These are phyloP conservation scores for Thinocorus orbignyianus DNA, from an alignment of 2,113 vertebrate species.

Conservation along the genomic window DNA sequence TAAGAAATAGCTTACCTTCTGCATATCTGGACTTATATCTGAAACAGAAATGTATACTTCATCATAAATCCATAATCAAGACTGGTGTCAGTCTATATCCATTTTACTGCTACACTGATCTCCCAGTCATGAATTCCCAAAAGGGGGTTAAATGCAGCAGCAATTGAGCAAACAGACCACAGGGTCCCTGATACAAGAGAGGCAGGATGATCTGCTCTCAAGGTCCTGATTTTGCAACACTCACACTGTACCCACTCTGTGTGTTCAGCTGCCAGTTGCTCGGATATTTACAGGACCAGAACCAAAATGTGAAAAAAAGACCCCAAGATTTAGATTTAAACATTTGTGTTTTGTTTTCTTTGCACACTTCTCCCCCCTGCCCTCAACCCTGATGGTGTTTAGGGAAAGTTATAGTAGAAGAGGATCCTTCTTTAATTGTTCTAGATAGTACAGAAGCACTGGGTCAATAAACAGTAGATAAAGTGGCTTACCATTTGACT, in stretches of 20 bases:
- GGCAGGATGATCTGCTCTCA: background rate
- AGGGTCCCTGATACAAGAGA: background rate
- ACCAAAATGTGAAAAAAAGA: background rate
- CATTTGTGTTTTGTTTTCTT: background rate
- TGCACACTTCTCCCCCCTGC: background rate
- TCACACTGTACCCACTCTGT: background rate
- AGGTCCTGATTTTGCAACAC: background rate
- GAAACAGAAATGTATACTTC: constrained; percentile 29
- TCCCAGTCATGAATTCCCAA: background rate
- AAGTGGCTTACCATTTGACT: constrained; percentile 82
- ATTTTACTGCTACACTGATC: background rate
- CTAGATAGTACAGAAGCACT: background rate
- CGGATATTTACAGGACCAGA: background rate
- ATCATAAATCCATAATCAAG: background rate
- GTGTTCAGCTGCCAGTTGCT: background rate
- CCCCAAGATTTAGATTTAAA: background rate
- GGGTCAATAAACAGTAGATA: background rate
- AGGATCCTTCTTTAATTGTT: background rate
- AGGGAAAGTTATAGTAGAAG: background rate
- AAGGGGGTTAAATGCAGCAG: background rate
- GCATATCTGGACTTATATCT: constrained; percentile 84
- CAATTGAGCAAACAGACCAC: background rate
- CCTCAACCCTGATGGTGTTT: rapidly evolving
- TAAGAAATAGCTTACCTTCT: constrained; percentile 81
- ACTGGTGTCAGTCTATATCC: background rate